Evolutionary conservation across 2,113 vertebrate genomes (phyloP).

Genomic region (Psephotus haematonotus): DNA sequence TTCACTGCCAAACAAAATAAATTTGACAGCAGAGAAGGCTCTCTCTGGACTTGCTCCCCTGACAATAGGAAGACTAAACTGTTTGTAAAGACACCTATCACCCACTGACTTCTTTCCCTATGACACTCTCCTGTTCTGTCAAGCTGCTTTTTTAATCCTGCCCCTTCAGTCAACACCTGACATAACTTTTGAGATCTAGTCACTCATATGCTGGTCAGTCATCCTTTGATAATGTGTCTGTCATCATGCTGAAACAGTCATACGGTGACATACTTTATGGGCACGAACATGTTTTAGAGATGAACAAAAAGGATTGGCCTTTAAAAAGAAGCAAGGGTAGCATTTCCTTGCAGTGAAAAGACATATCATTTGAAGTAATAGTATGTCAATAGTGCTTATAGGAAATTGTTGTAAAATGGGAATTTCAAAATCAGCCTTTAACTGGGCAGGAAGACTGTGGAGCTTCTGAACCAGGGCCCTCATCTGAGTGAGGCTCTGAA

Average conservation of each 20-base stretch:
- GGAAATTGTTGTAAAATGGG: constrained; percentile 82
- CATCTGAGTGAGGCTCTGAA: not conserved
- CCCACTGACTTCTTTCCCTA: constrained; percentile 26
- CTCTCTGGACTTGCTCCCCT: constrained; percentile 49
- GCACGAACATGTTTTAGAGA: constrained; percentile 80
- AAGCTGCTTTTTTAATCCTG: constrained; percentile 56
- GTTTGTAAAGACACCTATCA: constrained; percentile 73
- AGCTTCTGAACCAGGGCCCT: constrained; percentile 65
- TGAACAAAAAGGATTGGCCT: constrained; percentile 81
- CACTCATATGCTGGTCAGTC: constrained; percentile 67
- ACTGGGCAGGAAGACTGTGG: constrained; percentile 72
- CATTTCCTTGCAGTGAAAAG: constrained; percentile 80
- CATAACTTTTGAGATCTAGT: constrained; percentile 71
- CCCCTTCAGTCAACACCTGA: constrained; percentile 75
- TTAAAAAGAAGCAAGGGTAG: constrained; percentile 81
- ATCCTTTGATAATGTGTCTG: constrained; percentile 78
- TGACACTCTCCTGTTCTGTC: constrained; percentile 51
- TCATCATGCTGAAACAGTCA: constrained; percentile 80
- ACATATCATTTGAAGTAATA: constrained; percentile 92
- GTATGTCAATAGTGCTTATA: constrained; percentile 80
- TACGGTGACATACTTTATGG: constrained; percentile 83
- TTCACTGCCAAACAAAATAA: constrained; percentile 72
- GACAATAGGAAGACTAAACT: constrained; percentile 51
- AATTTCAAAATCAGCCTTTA: constrained; percentile 79
- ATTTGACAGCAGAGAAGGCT: constrained; percentile 63